Percentiles rank a stretch among this genome's conserved stretches.
Evolutionary conservation across 2,888 invertebrate species (phyloP).

Genomic region (Leptinotarsa haldemani): DNA sequence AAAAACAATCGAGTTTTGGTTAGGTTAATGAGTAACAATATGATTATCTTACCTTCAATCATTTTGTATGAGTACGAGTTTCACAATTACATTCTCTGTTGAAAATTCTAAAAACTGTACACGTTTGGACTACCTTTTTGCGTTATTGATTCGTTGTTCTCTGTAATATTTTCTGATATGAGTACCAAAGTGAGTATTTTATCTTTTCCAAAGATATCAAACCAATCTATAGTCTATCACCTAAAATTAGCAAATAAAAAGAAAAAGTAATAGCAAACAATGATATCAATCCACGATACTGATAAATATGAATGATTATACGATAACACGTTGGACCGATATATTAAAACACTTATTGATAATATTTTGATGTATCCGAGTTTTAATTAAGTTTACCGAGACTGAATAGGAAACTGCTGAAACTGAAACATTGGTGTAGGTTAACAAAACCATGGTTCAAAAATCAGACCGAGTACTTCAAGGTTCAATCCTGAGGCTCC

Average conservation of each 20-base stretch:
- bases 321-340: not conserved
- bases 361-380: not conserved
- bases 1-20: no score
- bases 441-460: no score
- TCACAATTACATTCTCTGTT: not conserved
- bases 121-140: not conserved
- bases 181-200: not conserved
- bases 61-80: not conserved
- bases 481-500: no score
- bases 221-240: conserved; percentile 10
- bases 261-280: conserved; percentile 7
- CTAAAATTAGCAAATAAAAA: not conserved
- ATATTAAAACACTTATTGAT: not conserved
- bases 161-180: conserved; percentile 9
- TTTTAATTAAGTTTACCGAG: no score
- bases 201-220: not conserved
- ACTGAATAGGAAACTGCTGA: no score
- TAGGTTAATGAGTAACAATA: not conserved
- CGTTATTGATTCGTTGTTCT: not conserved
- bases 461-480: no score
- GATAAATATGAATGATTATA: not conserved
- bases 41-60: not conserved
- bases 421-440: no score
- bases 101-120: not conserved
- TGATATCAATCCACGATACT: conserved; percentile 3